A percentile compares a stretch with the other conserved stretches of the same genome.
Evolutionary conservation across 2,113 vertebrate genomes (phyloP).

Genomic region (Dromas ardeola): DNA sequence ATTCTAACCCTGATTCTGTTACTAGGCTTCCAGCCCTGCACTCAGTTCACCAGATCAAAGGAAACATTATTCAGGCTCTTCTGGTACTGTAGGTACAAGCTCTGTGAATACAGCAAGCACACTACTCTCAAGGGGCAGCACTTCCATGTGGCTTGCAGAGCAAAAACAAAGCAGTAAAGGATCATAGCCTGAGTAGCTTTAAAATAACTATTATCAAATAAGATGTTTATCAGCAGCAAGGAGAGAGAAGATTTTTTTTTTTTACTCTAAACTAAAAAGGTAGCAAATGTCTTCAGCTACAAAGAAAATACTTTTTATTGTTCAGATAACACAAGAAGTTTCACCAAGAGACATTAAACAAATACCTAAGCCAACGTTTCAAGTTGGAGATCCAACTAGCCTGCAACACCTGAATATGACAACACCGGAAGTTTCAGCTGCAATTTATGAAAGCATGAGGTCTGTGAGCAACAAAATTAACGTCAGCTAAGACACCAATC

Average conservation of each 20-base stretch:
- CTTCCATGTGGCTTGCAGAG: background rate
- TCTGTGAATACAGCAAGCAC: background rate
- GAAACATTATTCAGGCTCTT: background rate
- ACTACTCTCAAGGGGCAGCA: background rate
- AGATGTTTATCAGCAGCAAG: background rate
- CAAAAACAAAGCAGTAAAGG: background rate
- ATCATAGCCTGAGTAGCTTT: background rate
- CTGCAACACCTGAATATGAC: background rate
- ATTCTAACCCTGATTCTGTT: background rate
- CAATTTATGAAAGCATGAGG: background rate
- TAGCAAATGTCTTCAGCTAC: background rate
- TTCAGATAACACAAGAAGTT: background rate
- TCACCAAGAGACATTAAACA: background rate
- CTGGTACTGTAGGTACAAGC: background rate
- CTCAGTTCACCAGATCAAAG: background rate
- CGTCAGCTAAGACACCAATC: background rate
- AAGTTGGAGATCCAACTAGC: background rate
- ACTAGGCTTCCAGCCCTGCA: background rate
- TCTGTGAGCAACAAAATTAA: background rate
- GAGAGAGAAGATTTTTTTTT: background rate
- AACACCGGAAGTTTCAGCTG: background rate
- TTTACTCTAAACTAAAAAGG: background rate
- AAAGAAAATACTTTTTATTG: background rate
- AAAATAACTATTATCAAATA: background rate
- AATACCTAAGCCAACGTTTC: background rate